Base-by-base conservation (phyloP, 1,140 invertebrate genomes). In the Gryon sp. region DNA sequence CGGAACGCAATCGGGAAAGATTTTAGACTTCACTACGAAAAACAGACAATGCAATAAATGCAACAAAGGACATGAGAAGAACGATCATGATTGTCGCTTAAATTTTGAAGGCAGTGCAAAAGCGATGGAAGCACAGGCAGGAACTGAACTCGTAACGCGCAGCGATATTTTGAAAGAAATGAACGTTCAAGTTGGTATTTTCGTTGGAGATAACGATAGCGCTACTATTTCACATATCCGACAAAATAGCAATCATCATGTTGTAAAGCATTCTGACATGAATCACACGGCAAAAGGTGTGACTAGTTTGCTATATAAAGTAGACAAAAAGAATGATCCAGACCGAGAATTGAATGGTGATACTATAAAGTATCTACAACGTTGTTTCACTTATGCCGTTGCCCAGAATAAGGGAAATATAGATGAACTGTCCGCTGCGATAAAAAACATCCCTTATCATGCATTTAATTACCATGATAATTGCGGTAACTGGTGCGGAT, bases 381-480 rank as follows among this genome's bases (percentile, higher is more conserved):
- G 40, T 11, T 63, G 50, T 11, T 73, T 73, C 12, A 46, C 36
- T 11, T 65, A 65, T 41, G 48, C 40, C 9, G 15, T 73, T 0
- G 19, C 38, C n/a, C 57, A 63, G 48, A 53, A 73, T 48, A 40
- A 53, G 48, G 69, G 41, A 6, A 36, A 73, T 8, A 12, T 30
- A 11, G 28, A 46, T 18, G 2, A 12, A 26, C 8, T 73, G 30
- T 30, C 36, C 7, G 36, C 12, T 26, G 55, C 45, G 2, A 50
- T 72, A 32, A 62, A 26, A 62, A 52, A 72, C 24, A 62, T 72
- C 16, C 52, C 65, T 36, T 36, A 57, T 69, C 65, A 69, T 52
- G 43, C 40, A n/a, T 69, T 69, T 20, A 24, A 48, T 30, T 24
- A 15, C 2, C 65, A 69, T 41, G 50, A 69, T 9, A 34, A 57